Conservation (phyloP, 2,113 vertebrate species). For the Muscicapa adusta region DNA sequence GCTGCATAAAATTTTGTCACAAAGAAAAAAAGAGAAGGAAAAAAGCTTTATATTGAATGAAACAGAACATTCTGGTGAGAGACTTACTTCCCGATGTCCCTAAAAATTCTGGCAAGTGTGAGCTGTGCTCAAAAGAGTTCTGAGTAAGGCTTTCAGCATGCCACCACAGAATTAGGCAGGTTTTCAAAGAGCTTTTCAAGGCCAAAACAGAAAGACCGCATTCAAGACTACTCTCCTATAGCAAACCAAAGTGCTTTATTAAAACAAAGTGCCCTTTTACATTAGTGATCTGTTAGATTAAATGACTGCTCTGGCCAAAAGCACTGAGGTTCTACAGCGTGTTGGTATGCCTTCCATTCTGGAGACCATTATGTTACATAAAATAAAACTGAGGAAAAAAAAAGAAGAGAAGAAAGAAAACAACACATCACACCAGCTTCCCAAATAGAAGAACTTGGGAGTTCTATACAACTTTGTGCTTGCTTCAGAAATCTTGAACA, state of each 20-base stretch:
- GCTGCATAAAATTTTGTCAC: neutral
- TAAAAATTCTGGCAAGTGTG: neutral
- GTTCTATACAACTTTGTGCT: neutral
- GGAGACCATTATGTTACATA: neutral
- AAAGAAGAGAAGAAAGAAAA: neutral
- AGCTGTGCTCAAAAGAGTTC: neutral
- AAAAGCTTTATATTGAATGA: neutral
- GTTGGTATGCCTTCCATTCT: neutral
- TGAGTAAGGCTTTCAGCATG: neutral
- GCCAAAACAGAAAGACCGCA: conserved; percentile 4
- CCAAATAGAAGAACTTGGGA: neutral
- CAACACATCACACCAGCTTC: neutral
- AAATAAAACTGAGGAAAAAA: neutral
- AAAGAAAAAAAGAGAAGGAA: neutral
- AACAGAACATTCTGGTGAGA: neutral
- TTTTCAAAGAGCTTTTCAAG: conserved; percentile 52
- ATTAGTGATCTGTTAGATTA: neutral
- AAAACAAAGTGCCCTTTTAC: conserved; percentile 46
- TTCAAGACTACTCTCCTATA: conserved; percentile 12
- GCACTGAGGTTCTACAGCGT: neutral
- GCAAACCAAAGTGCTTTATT: conserved; percentile 3
- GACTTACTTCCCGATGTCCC: neutral
- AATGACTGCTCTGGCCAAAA: neutral
- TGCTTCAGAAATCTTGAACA: neutral
- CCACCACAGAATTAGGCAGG: neutral